These are phyloP conservation scores for Patella pellucida DNA, from an alignment of 2,888 invertebrate genomes.

Conservation along the genomic window DNA sequence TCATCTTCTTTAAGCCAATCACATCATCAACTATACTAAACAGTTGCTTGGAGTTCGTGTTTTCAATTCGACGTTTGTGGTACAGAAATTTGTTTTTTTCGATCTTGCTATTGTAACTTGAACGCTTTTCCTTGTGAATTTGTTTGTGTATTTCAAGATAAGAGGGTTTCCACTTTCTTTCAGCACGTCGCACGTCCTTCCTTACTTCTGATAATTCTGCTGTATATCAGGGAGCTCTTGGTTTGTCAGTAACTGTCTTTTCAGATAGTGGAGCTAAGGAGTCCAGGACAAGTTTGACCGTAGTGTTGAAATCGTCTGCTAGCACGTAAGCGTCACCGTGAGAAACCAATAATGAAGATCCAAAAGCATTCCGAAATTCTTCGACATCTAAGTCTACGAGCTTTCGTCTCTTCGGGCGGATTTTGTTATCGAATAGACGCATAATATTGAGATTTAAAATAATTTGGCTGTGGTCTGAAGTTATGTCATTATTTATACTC, in stretches of 20 bases:
- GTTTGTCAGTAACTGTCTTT: neutral
- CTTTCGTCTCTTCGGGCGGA: too few relatives aligned
- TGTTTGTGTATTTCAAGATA: neutral
- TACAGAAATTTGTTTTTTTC: neutral
- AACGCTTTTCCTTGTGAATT: neutral
- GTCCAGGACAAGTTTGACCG: neutral
- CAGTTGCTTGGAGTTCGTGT: too few relatives aligned
- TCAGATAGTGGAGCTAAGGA: too few relatives aligned
- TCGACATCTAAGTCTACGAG: too few relatives aligned
- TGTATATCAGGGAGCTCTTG: neutral
- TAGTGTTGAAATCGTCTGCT: neutral
- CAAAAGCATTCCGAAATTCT: too few relatives aligned
- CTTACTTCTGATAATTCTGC: neutral
- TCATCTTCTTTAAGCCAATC: too few relatives aligned
- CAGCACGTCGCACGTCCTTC: neutral
- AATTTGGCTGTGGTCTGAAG: too few relatives aligned
- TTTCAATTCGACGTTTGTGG: conserved; percentile 3
- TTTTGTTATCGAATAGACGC: too few relatives aligned
- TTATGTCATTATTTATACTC: too few relatives aligned
- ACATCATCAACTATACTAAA: too few relatives aligned
- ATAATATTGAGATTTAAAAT: too few relatives aligned
- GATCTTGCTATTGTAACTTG: neutral
- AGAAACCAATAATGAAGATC: too few relatives aligned
- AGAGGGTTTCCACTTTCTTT: conserved; percentile 1
- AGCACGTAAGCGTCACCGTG: neutral